phyloP scores from a whole-genome alignment of 2,888 invertebrate species.

The Cetonia aurata region DNA sequence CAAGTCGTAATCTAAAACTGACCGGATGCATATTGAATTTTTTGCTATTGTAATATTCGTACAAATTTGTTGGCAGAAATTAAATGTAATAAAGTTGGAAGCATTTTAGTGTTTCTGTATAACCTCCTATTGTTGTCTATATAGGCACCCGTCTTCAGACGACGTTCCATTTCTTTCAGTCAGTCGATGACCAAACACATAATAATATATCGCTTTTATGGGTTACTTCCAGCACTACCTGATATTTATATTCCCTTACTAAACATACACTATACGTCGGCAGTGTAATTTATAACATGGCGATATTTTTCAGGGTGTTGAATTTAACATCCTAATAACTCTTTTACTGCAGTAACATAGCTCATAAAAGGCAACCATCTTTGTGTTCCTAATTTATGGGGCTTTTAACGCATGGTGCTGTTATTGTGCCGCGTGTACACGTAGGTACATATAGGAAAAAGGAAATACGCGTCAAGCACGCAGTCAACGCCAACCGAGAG shows the following conservation, averaged over 20 bases:
- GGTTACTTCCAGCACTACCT: conserved; percentile 39
- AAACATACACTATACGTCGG: conserved; percentile 44
- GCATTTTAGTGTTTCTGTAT: too few relatives aligned
- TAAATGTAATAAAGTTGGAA: too few relatives aligned
- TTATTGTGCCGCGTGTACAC: conserved; percentile 41
- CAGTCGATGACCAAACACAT: conserved; percentile 34
- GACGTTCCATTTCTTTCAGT: conserved; percentile 5
- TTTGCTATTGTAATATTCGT: too few relatives aligned
- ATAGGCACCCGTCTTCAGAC: conserved; percentile 11
- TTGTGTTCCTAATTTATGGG: conserved; percentile 54
- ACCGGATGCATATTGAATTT: too few relatives aligned
- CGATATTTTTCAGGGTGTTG: conserved; percentile 53
- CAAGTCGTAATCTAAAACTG: too few relatives aligned
- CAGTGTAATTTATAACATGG: conserved; percentile 46
- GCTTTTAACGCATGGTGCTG: conserved; percentile 51
- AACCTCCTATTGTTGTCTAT: too few relatives aligned
- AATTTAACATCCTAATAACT: conserved; percentile 55
- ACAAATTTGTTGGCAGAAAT: too few relatives aligned
- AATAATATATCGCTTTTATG: conserved; percentile 42
- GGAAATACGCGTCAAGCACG: too few relatives aligned
- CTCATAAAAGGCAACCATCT: conserved; percentile 55
- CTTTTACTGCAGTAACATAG: conserved; percentile 54
- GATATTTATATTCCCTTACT: conserved; percentile 43
- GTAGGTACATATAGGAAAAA: conserved; percentile 24
- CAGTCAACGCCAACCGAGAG: too few relatives aligned